phyloP scores from a whole-genome alignment of 1,140 invertebrate species.

The Drosophila watanabei region DNA sequence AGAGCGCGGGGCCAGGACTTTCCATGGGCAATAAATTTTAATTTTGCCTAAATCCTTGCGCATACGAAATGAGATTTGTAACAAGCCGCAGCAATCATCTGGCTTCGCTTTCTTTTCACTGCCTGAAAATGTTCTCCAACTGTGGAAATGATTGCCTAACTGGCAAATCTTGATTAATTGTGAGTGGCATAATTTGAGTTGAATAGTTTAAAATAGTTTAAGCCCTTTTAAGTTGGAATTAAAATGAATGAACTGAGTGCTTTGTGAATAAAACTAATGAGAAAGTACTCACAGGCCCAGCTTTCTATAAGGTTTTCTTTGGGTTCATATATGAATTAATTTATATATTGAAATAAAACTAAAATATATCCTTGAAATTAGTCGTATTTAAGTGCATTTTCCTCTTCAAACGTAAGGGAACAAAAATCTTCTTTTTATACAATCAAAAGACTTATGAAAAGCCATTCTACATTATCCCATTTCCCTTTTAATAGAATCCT shows the following conservation, averaged over 20 bases:
- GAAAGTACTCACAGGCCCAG: neutral
- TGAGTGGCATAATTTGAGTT: constrained; percentile 24
- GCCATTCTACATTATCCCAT: neutral
- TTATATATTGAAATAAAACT: neutral
- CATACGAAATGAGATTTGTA: constrained; percentile 64
- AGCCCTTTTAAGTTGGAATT: constrained; percentile 4
- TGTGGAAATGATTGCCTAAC: constrained; percentile 16
- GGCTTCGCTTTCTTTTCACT: constrained; percentile 24
- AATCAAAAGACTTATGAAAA: neutral
- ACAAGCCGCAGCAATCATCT: constrained; percentile 51
- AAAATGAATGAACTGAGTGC: neutral
- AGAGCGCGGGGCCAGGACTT: constrained; percentile 26
- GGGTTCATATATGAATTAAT: neutral
- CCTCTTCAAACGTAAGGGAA: neutral
- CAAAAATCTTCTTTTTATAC: neutral
- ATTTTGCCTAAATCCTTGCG: constrained; percentile 68
- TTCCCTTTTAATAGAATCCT: neutral
- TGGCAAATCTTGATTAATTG: constrained; percentile 37
- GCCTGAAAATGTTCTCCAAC: constrained; percentile 19
- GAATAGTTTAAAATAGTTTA: neutral
- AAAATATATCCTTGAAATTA: neutral
- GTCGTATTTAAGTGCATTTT: neutral
- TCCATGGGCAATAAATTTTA: constrained; percentile 78
- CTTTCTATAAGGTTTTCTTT: neutral
- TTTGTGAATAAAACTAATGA: neutral